Base-by-base conservation (phyloP, 2,113 vertebrate species). In the Raphicerus campestris region DNA sequence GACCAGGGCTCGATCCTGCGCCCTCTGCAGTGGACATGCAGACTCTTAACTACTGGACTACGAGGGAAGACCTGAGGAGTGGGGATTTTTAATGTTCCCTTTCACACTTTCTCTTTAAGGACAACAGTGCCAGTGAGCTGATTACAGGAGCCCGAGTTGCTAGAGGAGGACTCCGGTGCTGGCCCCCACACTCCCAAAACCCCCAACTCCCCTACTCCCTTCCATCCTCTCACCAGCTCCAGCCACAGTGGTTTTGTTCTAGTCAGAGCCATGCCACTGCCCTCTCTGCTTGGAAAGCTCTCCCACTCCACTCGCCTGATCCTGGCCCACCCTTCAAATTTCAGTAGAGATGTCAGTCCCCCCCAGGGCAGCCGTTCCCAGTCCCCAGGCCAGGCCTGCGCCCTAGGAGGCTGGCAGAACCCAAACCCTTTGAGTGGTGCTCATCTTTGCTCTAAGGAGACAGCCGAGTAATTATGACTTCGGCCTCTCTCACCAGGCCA, bases 171-270 rank as follows among this genome's bases (percentile, higher is more conserved):
- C 49, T 51, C 1, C 0, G 61, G 49, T 5, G 3, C 45, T 1
- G 17, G 56, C 22, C 53, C 58, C 4, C 0, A 0, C 3, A 4
- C 20, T 42, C 0, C 14, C 26, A n/a, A n/a, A n/a, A n/a, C n/a
- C n/a, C n/a, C n/a, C n/a, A n/a, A n/a, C n/a, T n/a, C 63, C 55
- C 17, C 26, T 26, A 0, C 7, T 10, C 47, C 42, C 32, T 61
- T 58, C 56, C 8, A 51, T 61, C 51, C 56, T 15, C 1, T 16
- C 2, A 1, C 47, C 17, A 11, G 39, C 75, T 47, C 11, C 15
- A 24, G 49, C 53, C 2, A 2, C 20, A 11, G 2, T 0, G 0
- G 30, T 78, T 39, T 20, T 6, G 30, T 15, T 14, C 10, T 6
- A 1, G 10, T 87, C 8, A 45, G 63, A 89, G 56, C 51, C 51